phyloP scores from a whole-genome alignment of 2,113 vertebrate genomes.

The Pterocles burchelli region DNA sequence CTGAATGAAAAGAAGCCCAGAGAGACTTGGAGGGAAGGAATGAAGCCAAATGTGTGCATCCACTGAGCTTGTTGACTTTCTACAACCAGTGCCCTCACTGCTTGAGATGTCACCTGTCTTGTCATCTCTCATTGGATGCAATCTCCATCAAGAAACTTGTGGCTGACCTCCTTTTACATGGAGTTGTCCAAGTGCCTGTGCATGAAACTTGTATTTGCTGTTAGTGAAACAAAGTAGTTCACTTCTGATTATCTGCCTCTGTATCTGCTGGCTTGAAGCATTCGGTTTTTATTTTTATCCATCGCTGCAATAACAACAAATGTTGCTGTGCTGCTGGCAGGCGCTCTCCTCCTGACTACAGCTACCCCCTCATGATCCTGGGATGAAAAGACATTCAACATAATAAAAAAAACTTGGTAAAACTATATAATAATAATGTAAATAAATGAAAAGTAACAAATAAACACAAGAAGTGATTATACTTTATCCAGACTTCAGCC shows the following conservation, averaged over 20 bases:
- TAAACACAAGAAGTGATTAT: neutral
- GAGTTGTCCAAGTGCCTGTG: neutral
- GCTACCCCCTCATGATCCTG: neutral
- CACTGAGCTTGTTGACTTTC: neutral
- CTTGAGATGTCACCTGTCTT: neutral
- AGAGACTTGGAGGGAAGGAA: neutral
- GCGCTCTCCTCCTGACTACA: neutral
- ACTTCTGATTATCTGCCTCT: neutral
- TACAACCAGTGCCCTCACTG: neutral
- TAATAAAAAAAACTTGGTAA: neutral
- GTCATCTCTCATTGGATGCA: neutral
- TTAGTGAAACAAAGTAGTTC: neutral
- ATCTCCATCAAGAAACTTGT: neutral
- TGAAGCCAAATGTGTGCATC: neutral
- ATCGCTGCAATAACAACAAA: neutral
- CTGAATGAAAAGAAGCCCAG: neutral
- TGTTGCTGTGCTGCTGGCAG: conserved; percentile 19
- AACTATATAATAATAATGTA: neutral
- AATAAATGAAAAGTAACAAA: neutral
- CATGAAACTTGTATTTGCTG: neutral
- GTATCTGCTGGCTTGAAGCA: neutral
- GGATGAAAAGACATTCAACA: neutral
- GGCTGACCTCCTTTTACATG: neutral
- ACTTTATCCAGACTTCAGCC: neutral
- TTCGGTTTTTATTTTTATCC: neutral